Evolutionary conservation across 2,888 invertebrate species (phyloP), one percentile per base, ranked within the genome.

Genomic region (Stenchaetothrips biformis): DNA sequence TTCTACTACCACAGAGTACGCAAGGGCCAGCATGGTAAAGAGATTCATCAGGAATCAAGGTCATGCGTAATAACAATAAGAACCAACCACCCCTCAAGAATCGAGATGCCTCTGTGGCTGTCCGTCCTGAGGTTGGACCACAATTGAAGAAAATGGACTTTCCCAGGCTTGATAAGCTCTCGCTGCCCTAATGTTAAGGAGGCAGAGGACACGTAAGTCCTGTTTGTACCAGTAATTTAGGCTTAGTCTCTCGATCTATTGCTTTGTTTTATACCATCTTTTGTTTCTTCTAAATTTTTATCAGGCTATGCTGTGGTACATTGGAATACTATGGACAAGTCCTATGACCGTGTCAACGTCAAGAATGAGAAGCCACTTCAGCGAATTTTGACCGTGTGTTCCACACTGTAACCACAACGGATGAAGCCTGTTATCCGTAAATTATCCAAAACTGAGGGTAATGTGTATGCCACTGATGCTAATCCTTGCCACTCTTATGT

Each of bases 61-160:
- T n/a, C 25, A 87, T 89, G 81, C 87, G 90, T 8, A 90, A 90
- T n/a, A n/a, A n/a, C 83, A 88, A 89, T 82, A 90, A 89, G 83
- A 90, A 90, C 83, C 89, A 92, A 85, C 90, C 94, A 27, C 96
- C 95, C 8, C 94, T 96, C 86, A 98, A 98, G 87, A 96, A 96
- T 83, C 91, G 98, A 74, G 98, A 98, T 88, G 97, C 99, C 2
- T 99, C 98, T 0, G 98, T 99, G 0, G 95, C 96, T 80, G 97
- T 99, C 0, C 91, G 95, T 77, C 95, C 98, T 11, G 96, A 97
- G n/a, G n/a, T 83, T 99, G 99, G 99, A 91, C 91, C 80, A 98
- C 98, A 3, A 95, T 99, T 83, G 96, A 96, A 85, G 99, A 99
- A 86, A 98, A 98, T 99, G 94, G 99, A 99, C 88, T 99, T 99